A percentile compares a stretch with the other conserved stretches of the same genome.
Evolutionary conservation across 2,113 vertebrate species (phyloP).

Genomic region (Fulica atra): DNA sequence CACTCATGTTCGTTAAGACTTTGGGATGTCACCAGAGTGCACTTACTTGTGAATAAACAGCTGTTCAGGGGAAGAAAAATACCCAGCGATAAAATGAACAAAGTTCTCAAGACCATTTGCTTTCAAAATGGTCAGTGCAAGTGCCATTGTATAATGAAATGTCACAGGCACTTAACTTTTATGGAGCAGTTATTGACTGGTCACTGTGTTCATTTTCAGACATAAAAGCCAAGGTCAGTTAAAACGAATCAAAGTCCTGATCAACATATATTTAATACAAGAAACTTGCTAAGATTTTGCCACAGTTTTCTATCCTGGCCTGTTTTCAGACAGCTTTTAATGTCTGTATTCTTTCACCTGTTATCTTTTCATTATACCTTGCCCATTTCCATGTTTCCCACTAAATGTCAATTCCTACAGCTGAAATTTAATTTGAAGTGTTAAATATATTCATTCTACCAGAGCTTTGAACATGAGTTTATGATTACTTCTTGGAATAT

Average conservation of each 20-base stretch:
- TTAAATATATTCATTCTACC: conserved; percentile 59
- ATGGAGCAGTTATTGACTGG: conserved; percentile 37
- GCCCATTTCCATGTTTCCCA: conserved; percentile 22
- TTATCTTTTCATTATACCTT: conserved; percentile 17
- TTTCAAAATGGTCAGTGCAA: not conserved
- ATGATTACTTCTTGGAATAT: conserved; percentile 67
- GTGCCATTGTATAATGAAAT: conserved; percentile 6
- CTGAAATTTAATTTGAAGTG: conserved; percentile 63
- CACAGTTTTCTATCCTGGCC: not conserved
- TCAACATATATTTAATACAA: not conserved
- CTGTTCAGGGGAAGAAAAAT: conserved; percentile 37
- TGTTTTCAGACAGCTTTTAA: not conserved
- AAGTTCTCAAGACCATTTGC: conserved; percentile 39
- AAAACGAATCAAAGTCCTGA: not conserved
- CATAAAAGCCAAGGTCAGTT: conserved; percentile 43
- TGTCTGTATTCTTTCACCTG: not conserved
- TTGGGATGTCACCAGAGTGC: not conserved
- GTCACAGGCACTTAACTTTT: conserved; percentile 49
- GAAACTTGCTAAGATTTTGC: not conserved
- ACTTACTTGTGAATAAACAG: conserved; percentile 8
- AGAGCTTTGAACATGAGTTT: conserved; percentile 56
- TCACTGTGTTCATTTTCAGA: conserved; percentile 26
- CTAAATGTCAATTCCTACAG: conserved; percentile 31
- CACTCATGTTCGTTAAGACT: not conserved
- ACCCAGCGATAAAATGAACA: conserved; percentile 24